Conservation (phyloP, 2,888 invertebrate genomes). For the Cheilosia vernalis region DNA sequence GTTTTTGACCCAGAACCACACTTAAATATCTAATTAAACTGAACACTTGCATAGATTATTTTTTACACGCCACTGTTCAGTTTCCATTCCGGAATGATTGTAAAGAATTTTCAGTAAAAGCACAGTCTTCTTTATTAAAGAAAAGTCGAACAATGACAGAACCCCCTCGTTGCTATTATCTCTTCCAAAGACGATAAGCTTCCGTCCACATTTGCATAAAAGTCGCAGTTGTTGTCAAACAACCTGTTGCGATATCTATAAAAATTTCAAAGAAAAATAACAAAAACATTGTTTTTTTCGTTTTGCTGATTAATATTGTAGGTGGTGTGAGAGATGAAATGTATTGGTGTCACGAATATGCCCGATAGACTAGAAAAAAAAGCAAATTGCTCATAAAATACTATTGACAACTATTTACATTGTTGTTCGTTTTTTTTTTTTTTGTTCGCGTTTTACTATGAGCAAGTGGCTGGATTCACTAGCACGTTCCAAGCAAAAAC, state of each 20-base stretch:
- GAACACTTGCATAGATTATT: background rate
- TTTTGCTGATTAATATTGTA: slow-evolving; percentile 31
- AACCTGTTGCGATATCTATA: slow-evolving; percentile 41
- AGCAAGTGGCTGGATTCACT: slow-evolving; percentile 64
- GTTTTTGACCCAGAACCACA: slow-evolving; percentile 41
- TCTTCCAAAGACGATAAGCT: slow-evolving; percentile 38
- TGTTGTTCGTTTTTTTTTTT: slow-evolving; percentile 18
- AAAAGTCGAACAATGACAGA: slow-evolving; percentile 18
- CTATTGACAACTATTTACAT: slow-evolving; percentile 15
- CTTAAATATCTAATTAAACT: slow-evolving; percentile 14
- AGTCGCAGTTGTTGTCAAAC: slow-evolving; percentile 19
- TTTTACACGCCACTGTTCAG: slow-evolving; percentile 1
- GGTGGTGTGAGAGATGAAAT: slow-evolving; percentile 54
- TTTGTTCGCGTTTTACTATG: slow-evolving; percentile 56
- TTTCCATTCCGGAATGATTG: slow-evolving; percentile 1
- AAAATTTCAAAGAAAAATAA: slow-evolving; percentile 15
- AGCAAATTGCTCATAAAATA: background rate
- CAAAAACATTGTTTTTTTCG: slow-evolving; percentile 17
- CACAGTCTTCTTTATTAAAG: slow-evolving; percentile 25
- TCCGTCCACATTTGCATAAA: slow-evolving; percentile 48
- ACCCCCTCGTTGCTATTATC: slow-evolving; percentile 26
- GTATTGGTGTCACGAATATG: slow-evolving; percentile 66
- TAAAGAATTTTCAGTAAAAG: slow-evolving; percentile 49
- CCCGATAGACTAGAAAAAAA: slow-evolving; percentile 34
- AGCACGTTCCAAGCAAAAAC: slow-evolving; percentile 57